Conservation (phyloP, 2,113 vertebrate species). For the Rhabdomys dilectus region DNA sequence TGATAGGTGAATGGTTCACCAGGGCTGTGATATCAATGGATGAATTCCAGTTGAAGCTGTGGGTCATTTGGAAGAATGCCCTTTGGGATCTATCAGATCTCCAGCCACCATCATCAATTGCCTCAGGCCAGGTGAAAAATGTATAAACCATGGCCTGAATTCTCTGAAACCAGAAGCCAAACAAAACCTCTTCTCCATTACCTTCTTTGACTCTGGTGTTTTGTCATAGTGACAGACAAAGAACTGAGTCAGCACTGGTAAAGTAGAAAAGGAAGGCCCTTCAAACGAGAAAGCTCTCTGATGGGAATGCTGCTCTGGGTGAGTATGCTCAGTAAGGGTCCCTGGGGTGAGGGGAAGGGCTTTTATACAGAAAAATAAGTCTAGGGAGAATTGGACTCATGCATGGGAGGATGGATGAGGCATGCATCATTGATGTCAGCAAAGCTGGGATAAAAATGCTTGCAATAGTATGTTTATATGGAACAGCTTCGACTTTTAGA, state of each 20-base stretch:
- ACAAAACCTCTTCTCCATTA: not conserved
- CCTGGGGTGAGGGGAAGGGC: not conserved
- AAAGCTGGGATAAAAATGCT: not conserved
- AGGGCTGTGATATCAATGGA: not conserved
- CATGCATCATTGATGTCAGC: not conserved
- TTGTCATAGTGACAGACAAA: not conserved
- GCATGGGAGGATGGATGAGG: not conserved
- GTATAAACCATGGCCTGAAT: not conserved
- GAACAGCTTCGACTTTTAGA: not conserved
- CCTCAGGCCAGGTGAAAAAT: not conserved
- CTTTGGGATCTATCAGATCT: not conserved
- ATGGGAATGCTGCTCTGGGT: not conserved
- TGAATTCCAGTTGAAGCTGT: no score
- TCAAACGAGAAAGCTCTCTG: not conserved
- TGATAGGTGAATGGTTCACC: not conserved
- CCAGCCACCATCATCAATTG: accelerated
- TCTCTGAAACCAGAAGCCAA: not conserved
- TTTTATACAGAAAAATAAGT: not conserved
- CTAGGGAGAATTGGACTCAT: not conserved
- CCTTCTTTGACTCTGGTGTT: not conserved
- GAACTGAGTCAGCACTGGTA: not conserved
- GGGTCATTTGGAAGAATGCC: not conserved
- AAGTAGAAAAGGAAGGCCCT: not conserved
- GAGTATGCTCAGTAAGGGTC: not conserved
- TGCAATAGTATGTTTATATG: no score